phyloP scores from a whole-genome alignment of 2,888 invertebrate genomes.

The Heteromyza rotundicornis region DNA sequence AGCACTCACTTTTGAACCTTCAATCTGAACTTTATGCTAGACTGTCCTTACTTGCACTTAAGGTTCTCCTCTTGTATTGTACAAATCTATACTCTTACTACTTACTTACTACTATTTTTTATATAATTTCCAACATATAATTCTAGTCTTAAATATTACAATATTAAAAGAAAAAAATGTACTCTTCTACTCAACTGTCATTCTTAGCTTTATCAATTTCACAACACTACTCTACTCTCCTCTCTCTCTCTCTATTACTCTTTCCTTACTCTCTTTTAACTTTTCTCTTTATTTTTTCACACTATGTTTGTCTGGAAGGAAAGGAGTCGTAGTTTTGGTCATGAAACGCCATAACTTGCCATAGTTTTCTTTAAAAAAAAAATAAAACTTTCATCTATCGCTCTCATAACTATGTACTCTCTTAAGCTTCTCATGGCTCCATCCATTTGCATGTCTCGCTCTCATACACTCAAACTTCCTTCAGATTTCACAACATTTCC shows the following conservation, averaged over 20 bases:
- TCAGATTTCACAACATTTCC: conserved; percentile 29
- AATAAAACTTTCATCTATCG: conserved; percentile 19
- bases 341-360: conserved; percentile 61
- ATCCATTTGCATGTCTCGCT: not conserved
- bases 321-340: conserved; percentile 56
- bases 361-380: conserved; percentile 50
- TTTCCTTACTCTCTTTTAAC: conserved; percentile 18
- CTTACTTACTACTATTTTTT: too few species aligned
- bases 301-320: conserved; percentile 15
- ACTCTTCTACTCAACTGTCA: conserved; percentile 8
- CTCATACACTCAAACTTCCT: conserved; percentile 22
- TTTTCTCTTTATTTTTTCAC: conserved; percentile 20
- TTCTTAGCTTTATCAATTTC: conserved; percentile 23
- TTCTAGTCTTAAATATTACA: conserved; percentile 55
- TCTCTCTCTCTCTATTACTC: conserved; percentile 18
- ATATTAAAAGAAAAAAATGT: conserved; percentile 3
- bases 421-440: conserved; percentile 32
- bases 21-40: conserved; percentile 12
- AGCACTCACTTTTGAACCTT: conserved; percentile 17
- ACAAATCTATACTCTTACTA: conserved; percentile 28
- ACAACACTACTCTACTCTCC: conserved; percentile 26
- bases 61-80: conserved; percentile 7
- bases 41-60: not conserved
- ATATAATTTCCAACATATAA: conserved; percentile 46
- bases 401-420: conserved; percentile 44